Percentiles rank a stretch among this genome's conserved stretches.
phyloP scores from a whole-genome alignment of 2,113 vertebrate species.

The Percopsis transmontana region DNA sequence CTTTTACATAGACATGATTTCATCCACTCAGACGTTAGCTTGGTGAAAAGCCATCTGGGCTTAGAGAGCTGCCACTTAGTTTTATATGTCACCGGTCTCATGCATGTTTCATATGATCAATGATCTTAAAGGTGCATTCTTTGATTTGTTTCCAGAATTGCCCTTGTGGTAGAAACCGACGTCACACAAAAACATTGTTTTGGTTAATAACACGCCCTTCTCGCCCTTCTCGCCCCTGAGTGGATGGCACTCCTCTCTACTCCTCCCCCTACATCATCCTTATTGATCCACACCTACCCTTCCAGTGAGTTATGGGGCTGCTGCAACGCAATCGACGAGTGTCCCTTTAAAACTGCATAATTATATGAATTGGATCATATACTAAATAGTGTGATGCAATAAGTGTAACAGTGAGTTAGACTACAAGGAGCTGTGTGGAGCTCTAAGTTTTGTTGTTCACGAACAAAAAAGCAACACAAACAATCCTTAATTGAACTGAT shows the following conservation, averaged over 20 bases:
- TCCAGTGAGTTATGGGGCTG: background rate
- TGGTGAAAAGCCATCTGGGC: conserved; percentile 10
- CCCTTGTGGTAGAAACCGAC: no score
- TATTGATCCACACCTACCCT: background rate
- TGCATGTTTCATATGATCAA: conserved; percentile 3
- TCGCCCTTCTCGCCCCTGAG: no score
- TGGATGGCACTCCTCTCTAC: no score
- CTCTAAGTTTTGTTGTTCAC: conserved; percentile 56
- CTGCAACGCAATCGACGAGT: background rate
- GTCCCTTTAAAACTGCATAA: background rate
- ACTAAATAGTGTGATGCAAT: conserved; percentile 18
- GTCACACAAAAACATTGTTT: no score
- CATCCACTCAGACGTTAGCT: conserved; percentile 18
- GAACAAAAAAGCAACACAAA: conserved; percentile 69
- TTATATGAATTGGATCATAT: conserved; percentile 25
- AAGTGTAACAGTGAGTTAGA: conserved; percentile 2
- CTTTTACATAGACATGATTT: conserved; percentile 25
- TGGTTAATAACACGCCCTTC: no score
- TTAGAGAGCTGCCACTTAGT: conserved; percentile 3
- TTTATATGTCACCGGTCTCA: conserved; percentile 5
- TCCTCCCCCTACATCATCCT: no score
- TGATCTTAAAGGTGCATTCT: background rate
- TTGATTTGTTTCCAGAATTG: no score
- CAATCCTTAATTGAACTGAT: conserved; percentile 82
- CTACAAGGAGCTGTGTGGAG: conserved; percentile 38